phyloP scores from a whole-genome alignment of 2,113 vertebrate genomes.

The Circaetus cinerascens region DNA sequence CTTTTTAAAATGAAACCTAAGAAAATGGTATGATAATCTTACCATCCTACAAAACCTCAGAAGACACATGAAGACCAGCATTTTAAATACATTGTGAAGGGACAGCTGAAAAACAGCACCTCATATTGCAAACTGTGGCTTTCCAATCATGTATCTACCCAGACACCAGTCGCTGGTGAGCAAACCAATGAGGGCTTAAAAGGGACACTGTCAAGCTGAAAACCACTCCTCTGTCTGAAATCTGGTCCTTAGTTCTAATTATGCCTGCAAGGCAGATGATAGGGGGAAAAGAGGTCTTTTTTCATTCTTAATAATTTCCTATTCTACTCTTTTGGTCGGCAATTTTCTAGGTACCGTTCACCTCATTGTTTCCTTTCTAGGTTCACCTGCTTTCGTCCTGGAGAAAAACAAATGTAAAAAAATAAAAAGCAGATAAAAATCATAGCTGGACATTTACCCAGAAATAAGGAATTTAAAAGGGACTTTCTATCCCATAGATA shows the following conservation, averaged over 20 bases:
- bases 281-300: neutral
- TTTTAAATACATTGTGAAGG: neutral
- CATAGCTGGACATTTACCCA: neutral
- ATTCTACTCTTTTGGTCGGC: neutral
- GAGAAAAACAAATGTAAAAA: neutral
- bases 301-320: neutral
- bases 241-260: neutral
- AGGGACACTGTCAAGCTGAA: neutral
- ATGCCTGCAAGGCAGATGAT: neutral
- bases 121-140: neutral
- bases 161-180: neutral
- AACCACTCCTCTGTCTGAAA: conserved; percentile 11
- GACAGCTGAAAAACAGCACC: neutral
- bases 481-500: neutral
- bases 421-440: neutral
- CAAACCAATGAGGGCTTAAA: neutral
- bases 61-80: neutral
- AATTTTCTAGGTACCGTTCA: neutral
- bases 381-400: neutral
- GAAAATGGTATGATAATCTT: neutral
- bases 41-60: neutral
- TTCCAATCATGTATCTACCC: neutral
- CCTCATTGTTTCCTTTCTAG: neutral
- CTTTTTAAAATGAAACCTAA: neutral
- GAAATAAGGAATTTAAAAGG: neutral